Evolutionary conservation across 2,797 vertebrate genomes (phyloP).

Genomic region (Heterohyrax brucei): DNA sequence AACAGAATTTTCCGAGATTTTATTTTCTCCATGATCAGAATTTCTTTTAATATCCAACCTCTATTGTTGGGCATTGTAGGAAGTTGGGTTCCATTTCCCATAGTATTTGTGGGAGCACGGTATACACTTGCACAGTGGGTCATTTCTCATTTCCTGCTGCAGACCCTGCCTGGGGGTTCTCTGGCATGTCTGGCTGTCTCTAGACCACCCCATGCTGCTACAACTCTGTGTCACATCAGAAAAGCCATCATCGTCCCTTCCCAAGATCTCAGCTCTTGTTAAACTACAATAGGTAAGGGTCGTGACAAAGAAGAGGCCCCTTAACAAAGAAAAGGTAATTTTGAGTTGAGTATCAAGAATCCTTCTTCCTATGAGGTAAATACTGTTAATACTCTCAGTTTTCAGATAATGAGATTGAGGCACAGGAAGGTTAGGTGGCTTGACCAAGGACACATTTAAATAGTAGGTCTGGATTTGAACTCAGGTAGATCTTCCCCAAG

Average conservation of each 20-base stretch:
- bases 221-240: background rate
- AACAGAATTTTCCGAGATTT: background rate
- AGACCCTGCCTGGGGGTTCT: background rate
- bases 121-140: background rate
- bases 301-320: background rate
- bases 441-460: background rate
- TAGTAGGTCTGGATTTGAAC: background rate
- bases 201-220: background rate
- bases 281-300: background rate
- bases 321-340: background rate
- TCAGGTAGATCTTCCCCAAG: background rate
- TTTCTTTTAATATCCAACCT: background rate
- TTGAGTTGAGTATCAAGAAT: background rate
- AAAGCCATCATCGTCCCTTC: background rate
- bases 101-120: background rate
- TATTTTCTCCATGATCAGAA: background rate
- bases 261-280: background rate
- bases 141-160: background rate
- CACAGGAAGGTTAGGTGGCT: background rate
- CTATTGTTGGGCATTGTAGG: background rate
- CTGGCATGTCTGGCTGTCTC: background rate
- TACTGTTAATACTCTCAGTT: too few relatives aligned
- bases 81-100: background rate
- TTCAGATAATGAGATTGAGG: too few relatives aligned
- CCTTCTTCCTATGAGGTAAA: background rate